Percentiles rank a stretch among this genome's conserved stretches.
Conservation (phyloP, 2,797 vertebrate genomes). For the Crotalus adamanteus region DNA sequence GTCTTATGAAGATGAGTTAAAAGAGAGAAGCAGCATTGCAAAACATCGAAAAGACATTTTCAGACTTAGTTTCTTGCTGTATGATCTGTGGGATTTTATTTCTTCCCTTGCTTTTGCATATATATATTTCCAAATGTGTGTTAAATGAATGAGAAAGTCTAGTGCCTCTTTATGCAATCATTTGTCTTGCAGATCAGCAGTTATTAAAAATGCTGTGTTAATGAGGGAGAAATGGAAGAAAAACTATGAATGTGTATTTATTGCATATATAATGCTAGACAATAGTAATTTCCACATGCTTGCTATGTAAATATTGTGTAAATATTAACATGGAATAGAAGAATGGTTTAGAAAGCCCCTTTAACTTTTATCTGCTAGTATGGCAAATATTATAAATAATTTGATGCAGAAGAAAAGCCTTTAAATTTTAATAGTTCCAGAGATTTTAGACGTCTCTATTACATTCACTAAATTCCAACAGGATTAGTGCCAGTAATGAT, state of each 20-base stretch:
- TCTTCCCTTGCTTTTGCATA: background rate
- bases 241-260: background rate
- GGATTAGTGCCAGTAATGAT: background rate
- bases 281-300: background rate
- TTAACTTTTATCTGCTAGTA: background rate
- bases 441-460: too few relatives aligned
- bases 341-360: background rate
- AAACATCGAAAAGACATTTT: background rate
- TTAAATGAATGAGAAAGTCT: background rate
- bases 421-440: too few relatives aligned
- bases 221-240: background rate
- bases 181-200: background rate
- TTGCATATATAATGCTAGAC: background rate
- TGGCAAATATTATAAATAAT: background rate
- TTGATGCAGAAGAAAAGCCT: background rate
- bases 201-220: background rate
- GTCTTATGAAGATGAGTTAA: background rate
- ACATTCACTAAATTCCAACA: too few relatives aligned
- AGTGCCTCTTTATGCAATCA: background rate
- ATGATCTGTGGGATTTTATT: background rate
- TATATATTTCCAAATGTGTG: background rate
- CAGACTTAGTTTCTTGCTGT: background rate
- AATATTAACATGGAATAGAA: background rate
- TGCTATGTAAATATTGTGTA: background rate
- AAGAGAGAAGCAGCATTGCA: background rate